Base-by-base conservation (phyloP, 2,888 invertebrate genomes). In the Tillus elongatus region DNA sequence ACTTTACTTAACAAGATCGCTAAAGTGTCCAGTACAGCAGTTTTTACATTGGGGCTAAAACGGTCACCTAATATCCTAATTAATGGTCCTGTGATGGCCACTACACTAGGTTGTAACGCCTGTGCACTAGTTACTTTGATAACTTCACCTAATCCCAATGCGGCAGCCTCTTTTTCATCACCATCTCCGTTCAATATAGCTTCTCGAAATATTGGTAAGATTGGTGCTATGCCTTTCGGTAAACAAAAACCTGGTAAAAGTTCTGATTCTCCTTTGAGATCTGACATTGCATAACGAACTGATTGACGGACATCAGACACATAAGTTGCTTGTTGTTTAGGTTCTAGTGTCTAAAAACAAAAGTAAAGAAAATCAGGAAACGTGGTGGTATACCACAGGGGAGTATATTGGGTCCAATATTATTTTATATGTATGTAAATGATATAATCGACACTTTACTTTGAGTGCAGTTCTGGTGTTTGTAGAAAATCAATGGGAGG, bases 31-130 rank as follows among this genome's bases (percentile, higher is more conserved):
- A 98, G 69, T 16, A 98, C 93, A 15, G 96, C 92, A 1, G 92
- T 90, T 67, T 97, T 97, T 1, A 97, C 91, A 53, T 84, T 89
- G 56, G 87, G 81, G 56, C 85, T 87, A 67, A 95, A 97, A 42
- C 96, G 75, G 66, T 95, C 93, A 6, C 97, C 97, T 35, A 98
- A 76, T 62, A 97, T 95, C 55, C 98, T 79, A 68, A 98, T 98
- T 44, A 98, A 73, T 1, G 98, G 97, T 1, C 98, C 98, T 3
- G 97, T 97, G 54, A 98, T 91, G 61, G 92, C 88, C 42, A 97
- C 88, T 2, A 97, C 96, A 33, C 95, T 95, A 0, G 95, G 88
- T 63, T 93, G 92, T 38, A 97, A 69, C 3, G 95, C 90, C 35
- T 80, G 74, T 1, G 93, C 77, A 46, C 83, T 88, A 3, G 95